phyloP scores from a whole-genome alignment of 2,888 invertebrate genomes.

The Spodoptera exigua region DNA sequence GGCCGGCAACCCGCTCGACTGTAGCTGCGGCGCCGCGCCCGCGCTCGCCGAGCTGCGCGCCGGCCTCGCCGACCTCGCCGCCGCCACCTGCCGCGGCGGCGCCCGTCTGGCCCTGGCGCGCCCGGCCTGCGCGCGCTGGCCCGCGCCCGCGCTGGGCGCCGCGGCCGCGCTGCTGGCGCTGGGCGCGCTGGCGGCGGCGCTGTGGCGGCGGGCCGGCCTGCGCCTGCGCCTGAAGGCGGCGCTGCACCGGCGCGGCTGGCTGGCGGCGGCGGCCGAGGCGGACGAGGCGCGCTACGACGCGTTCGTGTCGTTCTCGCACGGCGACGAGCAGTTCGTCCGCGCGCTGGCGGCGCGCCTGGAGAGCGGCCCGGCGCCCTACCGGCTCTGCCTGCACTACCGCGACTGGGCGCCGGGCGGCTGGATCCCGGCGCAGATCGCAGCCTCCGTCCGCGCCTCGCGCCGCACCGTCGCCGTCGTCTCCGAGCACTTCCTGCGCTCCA shows the following conservation, averaged over 20 bases:
- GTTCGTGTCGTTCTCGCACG: conserved; percentile 94
- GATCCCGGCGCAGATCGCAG: conserved; percentile 59
- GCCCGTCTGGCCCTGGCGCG: conserved; percentile 6
- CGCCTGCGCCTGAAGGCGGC: conserved; percentile 50
- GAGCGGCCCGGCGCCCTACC: conserved; percentile 72
- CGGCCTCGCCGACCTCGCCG: conserved; percentile 9
- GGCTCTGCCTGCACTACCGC: conserved; percentile 56
- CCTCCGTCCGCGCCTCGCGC: conserved; percentile 47
- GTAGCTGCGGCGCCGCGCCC: conserved; percentile 25
- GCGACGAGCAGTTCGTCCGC: conserved; percentile 92
- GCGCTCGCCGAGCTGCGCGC: conserved; percentile 9
- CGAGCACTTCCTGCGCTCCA: conserved; percentile 74
- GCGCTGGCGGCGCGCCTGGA: conserved; percentile 92
- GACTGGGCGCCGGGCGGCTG: conserved; percentile 57
- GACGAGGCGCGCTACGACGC: conserved; percentile 90
- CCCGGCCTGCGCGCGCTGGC: neutral
- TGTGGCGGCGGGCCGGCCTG: conserved; percentile 39
- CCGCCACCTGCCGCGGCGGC: neutral
- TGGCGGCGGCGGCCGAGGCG: conserved; percentile 41
- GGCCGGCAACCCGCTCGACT: conserved; percentile 34
- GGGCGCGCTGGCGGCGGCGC: conserved; percentile 40
- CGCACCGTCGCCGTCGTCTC: conserved; percentile 57
- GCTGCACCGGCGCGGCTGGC: conserved; percentile 52
- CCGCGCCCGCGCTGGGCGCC: neutral
- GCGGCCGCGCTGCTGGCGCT: conserved; percentile 11